A percentile compares a stretch with the other conserved stretches of the same genome.
Evolutionary conservation across 2,113 vertebrate genomes (phyloP).

Genomic region (Phocoena phocoena): DNA sequence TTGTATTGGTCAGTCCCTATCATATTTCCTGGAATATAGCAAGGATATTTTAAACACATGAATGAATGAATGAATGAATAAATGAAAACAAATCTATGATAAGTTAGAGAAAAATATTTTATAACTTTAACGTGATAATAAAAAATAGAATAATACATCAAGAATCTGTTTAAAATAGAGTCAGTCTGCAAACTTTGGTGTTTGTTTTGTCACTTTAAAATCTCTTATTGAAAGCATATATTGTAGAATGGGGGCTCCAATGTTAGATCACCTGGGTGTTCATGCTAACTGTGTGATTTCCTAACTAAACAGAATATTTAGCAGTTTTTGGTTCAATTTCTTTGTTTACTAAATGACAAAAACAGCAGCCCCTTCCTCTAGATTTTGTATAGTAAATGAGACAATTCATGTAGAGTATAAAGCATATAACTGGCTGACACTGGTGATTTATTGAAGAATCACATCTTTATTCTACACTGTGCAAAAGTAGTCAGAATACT

Average conservation of each 20-base stretch:
- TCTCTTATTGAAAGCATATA: not conserved
- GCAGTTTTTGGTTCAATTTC: not conserved
- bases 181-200: not conserved
- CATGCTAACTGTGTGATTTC: not conserved
- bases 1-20: not conserved
- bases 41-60: not conserved
- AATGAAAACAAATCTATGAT: not conserved
- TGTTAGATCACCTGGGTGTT: not conserved
- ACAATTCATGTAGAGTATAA: not conserved
- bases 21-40: not conserved
- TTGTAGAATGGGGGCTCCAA: not conserved
- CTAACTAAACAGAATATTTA: not conserved
- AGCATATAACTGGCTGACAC: not conserved
- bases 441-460: not conserved
- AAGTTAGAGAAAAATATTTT: not conserved
- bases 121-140: not conserved
- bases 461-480: not conserved
- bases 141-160: not conserved
- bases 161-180: not conserved
- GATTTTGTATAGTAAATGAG: not conserved
- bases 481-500: not conserved
- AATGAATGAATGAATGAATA: not conserved
- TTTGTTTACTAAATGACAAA: not conserved
- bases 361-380: not conserved
- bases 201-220: not conserved